Evolutionary conservation across 1,140 invertebrate species (phyloP).

Genomic region (Planococcus citri): DNA sequence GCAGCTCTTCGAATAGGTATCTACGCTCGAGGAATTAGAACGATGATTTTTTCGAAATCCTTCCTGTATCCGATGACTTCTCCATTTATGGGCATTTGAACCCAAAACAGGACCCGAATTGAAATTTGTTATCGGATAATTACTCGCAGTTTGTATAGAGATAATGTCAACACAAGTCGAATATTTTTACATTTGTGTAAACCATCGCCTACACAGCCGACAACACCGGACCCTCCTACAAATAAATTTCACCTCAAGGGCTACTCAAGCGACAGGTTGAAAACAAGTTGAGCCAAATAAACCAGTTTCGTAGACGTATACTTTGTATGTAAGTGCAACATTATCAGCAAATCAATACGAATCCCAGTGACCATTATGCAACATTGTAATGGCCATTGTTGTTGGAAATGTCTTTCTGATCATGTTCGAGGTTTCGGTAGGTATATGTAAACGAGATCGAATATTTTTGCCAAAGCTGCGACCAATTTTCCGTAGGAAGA

Average conservation of each 20-base stretch:
- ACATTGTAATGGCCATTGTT: not conserved
- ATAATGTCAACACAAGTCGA: not conserved
- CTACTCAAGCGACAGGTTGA: not conserved
- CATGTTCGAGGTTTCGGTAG: no score
- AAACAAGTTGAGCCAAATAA: not conserved
- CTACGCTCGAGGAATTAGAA: not conserved
- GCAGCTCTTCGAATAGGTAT: no score
- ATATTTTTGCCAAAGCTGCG: no score
- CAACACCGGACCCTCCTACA: not conserved
- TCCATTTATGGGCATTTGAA: not conserved
- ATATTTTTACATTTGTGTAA: not conserved
- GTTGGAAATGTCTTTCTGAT: no score
- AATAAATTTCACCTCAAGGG: not conserved
- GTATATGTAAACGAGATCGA: no score
- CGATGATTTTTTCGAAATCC: not conserved
- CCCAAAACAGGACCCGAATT: no score
- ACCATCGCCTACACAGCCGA: no score
- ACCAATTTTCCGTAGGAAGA: no score
- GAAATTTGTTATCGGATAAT: not conserved
- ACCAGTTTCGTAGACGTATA: no score
- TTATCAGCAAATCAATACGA: not conserved
- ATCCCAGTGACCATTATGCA: not conserved
- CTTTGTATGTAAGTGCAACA: not conserved
- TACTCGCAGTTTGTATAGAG: no score
- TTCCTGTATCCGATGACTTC: not conserved